These are phyloP conservation scores for Lycopodina hypogea DNA, from an alignment of 37 sponge, comb jelly and placozoan genomes.

Conservation along the genomic window DNA sequence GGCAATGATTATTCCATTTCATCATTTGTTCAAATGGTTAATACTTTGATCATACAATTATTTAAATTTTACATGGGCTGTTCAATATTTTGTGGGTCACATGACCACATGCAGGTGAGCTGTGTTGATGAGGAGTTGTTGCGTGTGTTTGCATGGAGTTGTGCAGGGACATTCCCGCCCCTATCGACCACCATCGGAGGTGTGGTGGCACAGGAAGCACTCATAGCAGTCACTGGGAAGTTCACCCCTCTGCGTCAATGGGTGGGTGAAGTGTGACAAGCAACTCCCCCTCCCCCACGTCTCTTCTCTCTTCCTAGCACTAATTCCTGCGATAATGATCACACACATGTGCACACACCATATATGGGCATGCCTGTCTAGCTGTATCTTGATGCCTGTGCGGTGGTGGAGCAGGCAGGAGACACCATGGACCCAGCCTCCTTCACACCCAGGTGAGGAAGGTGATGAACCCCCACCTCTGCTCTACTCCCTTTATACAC, in stretches of 20 bases:
- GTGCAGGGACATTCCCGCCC: constrained; percentile 68
- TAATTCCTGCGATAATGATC: no score
- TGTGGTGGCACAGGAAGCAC: constrained; percentile 89
- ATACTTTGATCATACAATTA: no score
- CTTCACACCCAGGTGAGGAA: constrained; percentile 36
- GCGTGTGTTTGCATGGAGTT: constrained; percentile 42
- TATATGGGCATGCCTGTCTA: background rate
- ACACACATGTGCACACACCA: background rate
- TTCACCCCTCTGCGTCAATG: constrained; percentile 91
- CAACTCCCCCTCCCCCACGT: background rate
- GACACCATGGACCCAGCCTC: background rate
- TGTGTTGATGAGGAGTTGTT: constrained; percentile 38
- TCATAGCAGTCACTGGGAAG: constrained; percentile 90
- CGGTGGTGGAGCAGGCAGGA: constrained; percentile 35
- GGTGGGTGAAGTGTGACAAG: constrained; percentile 65
- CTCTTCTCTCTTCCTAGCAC: background rate
- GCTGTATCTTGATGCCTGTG: constrained; percentile 65
- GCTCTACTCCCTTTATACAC: background rate
- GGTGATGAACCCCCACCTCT: background rate
- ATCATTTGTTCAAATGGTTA: no score
- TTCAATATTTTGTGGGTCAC: no score
- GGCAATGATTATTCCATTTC: no score
- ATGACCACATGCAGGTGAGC: background rate
- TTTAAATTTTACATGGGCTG: no score
- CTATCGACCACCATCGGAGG: constrained; percentile 82